These are phyloP conservation scores for Norana najaformis DNA, from an alignment of 2,888 invertebrate genomes.

Conservation along the genomic window DNA sequence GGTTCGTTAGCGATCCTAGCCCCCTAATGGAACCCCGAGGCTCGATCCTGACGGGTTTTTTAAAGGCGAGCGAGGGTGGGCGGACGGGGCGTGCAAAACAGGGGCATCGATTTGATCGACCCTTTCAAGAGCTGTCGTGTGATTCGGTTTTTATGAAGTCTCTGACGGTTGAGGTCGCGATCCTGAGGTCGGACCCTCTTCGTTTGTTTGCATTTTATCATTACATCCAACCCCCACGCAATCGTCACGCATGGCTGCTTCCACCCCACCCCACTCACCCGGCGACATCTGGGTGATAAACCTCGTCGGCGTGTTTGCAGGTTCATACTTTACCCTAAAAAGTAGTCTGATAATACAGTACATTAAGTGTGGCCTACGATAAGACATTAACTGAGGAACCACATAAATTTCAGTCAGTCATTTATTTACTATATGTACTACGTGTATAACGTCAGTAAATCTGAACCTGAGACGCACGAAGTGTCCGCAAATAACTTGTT, in stretches of 20 bases:
- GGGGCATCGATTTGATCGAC: constrained; percentile 10
- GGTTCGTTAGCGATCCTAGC: background rate
- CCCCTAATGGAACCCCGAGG: background rate
- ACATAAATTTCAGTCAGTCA: background rate
- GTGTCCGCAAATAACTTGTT: too few species aligned
- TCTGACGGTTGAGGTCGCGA: background rate
- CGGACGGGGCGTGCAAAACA: background rate
- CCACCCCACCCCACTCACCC: constrained; percentile 2
- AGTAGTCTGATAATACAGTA: background rate
- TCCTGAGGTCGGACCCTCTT: too few species aligned
- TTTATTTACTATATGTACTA: background rate
- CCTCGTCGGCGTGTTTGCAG: background rate
- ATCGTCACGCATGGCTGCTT: background rate
- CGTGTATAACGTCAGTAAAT: too few species aligned
- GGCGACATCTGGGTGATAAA: background rate
- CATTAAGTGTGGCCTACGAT: too few species aligned
- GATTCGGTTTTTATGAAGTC: background rate
- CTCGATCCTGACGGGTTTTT: background rate
- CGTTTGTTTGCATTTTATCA: background rate
- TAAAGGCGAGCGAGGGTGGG: background rate
- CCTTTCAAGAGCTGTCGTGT: background rate
- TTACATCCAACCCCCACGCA: background rate
- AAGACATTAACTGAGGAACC: background rate
- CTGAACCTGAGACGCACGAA: too few species aligned
- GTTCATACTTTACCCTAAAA: background rate